Evolutionary conservation across 1,140 invertebrate species (phyloP).

Genomic region (Lucilia sericata): DNA sequence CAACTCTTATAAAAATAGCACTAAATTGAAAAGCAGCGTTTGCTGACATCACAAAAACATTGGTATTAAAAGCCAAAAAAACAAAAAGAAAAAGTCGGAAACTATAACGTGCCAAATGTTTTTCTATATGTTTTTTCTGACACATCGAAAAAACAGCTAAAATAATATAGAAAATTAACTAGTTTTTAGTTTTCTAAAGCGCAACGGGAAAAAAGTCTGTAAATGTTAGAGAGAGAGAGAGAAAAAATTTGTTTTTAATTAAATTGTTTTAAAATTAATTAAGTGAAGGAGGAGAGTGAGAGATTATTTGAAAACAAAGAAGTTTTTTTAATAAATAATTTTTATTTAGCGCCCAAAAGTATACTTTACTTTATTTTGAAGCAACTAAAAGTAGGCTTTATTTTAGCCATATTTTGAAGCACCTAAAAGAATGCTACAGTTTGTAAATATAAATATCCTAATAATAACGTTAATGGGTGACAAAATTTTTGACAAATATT

Average conservation of each 20-base stretch:
- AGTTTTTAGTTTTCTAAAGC: neutral
- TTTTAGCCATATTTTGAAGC: too few relatives aligned
- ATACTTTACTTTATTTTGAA: too few relatives aligned
- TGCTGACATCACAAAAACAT: constrained; percentile 1
- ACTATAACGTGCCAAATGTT: neutral
- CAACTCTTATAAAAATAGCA: too few relatives aligned
- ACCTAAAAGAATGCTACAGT: too few relatives aligned
- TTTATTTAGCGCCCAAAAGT: too few relatives aligned
- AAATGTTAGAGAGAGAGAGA: neutral
- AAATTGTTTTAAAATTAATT: neutral
- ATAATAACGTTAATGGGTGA: too few relatives aligned
- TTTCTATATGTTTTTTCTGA: too few relatives aligned
- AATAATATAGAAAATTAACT: constrained; percentile 1
- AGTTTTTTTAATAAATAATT: too few relatives aligned
- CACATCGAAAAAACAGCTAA: neutral
- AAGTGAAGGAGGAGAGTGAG: neutral
- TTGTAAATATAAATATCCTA: too few relatives aligned
- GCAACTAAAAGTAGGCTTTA: too few relatives aligned
- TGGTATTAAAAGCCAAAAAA: neutral
- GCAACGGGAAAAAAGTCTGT: neutral
- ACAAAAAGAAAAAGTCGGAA: neutral
- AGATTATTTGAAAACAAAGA: too few relatives aligned
- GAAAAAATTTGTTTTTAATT: neutral
- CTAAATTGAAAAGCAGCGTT: neutral
- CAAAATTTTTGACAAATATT: too few relatives aligned